Evolutionary conservation across 2,113 vertebrate genomes (phyloP).

Genomic region (Callospermophilus lateralis): DNA sequence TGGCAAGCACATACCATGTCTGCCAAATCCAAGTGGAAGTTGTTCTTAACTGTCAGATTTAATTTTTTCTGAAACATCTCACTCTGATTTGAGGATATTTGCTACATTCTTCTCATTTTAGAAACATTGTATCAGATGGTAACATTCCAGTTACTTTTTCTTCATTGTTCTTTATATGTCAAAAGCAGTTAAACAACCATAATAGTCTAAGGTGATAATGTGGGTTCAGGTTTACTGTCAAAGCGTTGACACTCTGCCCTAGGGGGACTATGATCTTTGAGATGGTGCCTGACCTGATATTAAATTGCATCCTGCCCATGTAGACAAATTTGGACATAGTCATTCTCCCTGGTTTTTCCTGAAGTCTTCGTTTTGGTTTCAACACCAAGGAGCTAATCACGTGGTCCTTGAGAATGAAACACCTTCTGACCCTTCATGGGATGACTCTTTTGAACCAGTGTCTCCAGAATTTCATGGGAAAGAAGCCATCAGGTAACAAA

Average conservation of each 20-base stretch:
- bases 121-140: background rate
- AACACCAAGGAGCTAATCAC: constrained; percentile 79
- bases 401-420: constrained; percentile 83
- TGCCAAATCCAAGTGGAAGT: background rate
- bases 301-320: background rate
- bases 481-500: constrained; percentile 93
- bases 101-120: background rate
- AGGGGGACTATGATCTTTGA: too few relatives aligned
- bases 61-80: background rate
- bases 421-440: constrained; percentile 75
- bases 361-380: constrained; percentile 92
- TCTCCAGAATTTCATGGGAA: constrained; percentile 92
- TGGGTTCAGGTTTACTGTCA: background rate
- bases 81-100: background rate
- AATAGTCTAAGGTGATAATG: background rate
- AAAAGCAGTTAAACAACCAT: background rate
- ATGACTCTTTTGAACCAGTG: constrained; percentile 88
- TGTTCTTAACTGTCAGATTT: background rate
- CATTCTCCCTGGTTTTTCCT: constrained; percentile 92
- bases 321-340: constrained; percentile 91
- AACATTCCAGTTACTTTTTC: background rate
- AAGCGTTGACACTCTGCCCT: background rate
- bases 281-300: background rate
- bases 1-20: background rate
- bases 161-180: background rate